Conservation (phyloP, 2,113 vertebrate species). For the Odontophorus gujanensis region DNA sequence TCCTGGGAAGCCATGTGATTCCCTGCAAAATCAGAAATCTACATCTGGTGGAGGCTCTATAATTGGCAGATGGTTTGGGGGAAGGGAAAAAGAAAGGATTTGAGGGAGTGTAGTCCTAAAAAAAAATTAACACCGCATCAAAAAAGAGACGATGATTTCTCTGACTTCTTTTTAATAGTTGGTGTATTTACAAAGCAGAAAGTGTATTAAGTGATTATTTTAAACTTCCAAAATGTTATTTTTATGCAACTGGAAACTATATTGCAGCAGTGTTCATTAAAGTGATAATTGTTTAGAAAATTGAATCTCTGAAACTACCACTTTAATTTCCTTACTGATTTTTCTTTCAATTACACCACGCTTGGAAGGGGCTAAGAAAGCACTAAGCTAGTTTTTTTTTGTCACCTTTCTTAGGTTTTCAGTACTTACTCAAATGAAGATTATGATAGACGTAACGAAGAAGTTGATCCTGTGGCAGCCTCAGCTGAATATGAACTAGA, state of each 20-base stretch:
- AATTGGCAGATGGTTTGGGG: slow-evolving; percentile 35
- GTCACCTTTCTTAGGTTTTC: slow-evolving; percentile 81
- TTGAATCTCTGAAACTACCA: neutral
- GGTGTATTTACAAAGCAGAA: neutral
- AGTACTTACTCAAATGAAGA: slow-evolving; percentile 93
- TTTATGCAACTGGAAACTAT: neutral
- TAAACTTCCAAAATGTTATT: neutral
- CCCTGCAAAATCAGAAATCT: slow-evolving; percentile 38
- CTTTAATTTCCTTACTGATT: neutral
- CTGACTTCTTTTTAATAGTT: neutral
- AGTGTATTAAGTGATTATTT: neutral
- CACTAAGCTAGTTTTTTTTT: neutral
- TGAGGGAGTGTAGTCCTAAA: neutral
- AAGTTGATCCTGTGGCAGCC: slow-evolving; percentile 92
- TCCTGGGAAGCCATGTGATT: slow-evolving; percentile 43
- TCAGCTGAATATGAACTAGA: slow-evolving; percentile 94
- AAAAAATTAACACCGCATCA: neutral
- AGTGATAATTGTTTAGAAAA: neutral
- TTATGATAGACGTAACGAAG: slow-evolving; percentile 91
- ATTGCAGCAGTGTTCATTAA: neutral
- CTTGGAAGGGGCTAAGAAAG: neutral
- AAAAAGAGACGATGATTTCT: neutral
- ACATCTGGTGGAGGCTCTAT: slow-evolving; percentile 16
- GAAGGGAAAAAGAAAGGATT: slow-evolving; percentile 19
- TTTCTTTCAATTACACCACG: neutral